phyloP scores from a whole-genome alignment of 2,888 invertebrate species.

The Caenorhabditis wallacei region DNA sequence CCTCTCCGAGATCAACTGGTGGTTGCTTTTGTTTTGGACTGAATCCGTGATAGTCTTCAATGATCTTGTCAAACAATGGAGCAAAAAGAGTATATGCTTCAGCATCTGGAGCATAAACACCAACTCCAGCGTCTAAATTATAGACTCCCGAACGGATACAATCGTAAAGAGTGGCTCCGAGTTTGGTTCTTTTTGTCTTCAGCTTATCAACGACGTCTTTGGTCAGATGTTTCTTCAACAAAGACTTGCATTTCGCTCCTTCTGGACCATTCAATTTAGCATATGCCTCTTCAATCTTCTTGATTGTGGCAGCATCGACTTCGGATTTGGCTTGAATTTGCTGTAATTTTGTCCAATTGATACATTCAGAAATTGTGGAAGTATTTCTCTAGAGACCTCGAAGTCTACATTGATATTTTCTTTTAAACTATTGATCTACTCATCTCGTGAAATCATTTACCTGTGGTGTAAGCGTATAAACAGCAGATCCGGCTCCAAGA shows the following conservation, averaged over 20 bases:
- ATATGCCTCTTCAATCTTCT: constrained; percentile 71
- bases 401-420: too few species aligned
- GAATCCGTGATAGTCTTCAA: constrained; percentile 95
- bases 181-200: constrained; percentile 94
- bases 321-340: constrained; percentile 63
- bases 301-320: constrained; percentile 69
- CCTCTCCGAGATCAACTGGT: constrained; percentile 92
- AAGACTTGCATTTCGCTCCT: constrained; percentile 88
- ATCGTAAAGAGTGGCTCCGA: constrained; percentile 94
- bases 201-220: constrained; percentile 84
- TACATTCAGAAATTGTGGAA: too few species aligned
- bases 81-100: constrained; percentile 89
- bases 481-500: constrained; percentile 65
- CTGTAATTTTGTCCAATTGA: constrained; percentile 11
- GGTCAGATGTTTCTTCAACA: constrained; percentile 82
- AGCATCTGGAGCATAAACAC: constrained; percentile 97
- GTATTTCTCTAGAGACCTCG: too few species aligned
- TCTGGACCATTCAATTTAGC: constrained; percentile 74
- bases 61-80: constrained; percentile 95
- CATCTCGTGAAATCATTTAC: too few species aligned
- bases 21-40: constrained; percentile 92
- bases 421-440: too few species aligned
- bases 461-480: constrained; percentile 68
- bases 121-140: constrained; percentile 96
- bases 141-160: constrained; percentile 96